A percentile compares a stretch with the other conserved stretches of the same genome.
Conservation (phyloP, 2,797 vertebrate genomes). For the Scyliorhinus canicula region DNA sequence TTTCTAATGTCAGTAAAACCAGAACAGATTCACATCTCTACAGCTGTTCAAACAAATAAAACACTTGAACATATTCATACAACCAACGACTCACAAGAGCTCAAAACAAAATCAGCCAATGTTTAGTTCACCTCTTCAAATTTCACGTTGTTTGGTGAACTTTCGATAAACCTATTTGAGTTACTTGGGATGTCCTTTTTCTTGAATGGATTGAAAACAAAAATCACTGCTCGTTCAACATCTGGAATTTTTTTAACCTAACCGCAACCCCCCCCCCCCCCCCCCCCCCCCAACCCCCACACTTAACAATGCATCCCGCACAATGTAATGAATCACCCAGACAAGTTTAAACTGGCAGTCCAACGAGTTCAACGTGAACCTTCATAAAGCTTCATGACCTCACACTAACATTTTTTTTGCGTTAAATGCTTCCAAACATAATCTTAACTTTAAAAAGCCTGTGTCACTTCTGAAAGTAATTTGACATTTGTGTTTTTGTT, state of each 20-base stretch:
- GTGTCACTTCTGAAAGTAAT: neutral
- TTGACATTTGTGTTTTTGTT: neutral
- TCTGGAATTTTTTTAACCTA: neutral
- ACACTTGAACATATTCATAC: constrained; percentile 1
- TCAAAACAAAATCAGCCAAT: neutral
- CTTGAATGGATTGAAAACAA: neutral
- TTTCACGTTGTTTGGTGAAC: constrained; percentile 8
- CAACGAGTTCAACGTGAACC: neutral
- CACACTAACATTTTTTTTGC: neutral
- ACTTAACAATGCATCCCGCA: neutral
- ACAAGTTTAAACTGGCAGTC: constrained; percentile 9
- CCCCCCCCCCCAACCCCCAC: neutral
- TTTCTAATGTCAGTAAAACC: constrained; percentile 8
- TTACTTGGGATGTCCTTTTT: neutral
- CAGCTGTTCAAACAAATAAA: constrained; percentile 32
- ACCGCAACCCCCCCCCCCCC: neutral
- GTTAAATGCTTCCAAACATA: neutral
- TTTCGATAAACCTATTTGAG: constrained; percentile 10
- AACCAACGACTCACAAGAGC: neutral
- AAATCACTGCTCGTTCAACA: neutral
- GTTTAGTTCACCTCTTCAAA: neutral
- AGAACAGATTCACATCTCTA: constrained; percentile 6
- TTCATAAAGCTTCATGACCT: neutral
- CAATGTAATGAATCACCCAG: neutral
- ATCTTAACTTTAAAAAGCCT: neutral